Base-by-base conservation (phyloP, 2,888 invertebrate species). In the Bombyx huttoni region DNA sequence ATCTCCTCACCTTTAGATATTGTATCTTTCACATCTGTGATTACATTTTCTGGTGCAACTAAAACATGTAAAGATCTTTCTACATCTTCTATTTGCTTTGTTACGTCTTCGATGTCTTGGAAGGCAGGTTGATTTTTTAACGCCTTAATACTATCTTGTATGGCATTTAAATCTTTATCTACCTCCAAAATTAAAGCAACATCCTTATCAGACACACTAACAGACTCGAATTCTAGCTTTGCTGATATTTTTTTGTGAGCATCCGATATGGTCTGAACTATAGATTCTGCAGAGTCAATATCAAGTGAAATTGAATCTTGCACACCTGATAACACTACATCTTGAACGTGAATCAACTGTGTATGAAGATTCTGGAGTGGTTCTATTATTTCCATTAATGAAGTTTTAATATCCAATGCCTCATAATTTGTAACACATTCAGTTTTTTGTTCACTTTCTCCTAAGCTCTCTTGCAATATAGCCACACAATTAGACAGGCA, bases 401-500 rank as follows among this genome's bases (percentile, higher is more conserved):
- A 65, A 46, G 55, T 58, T 61, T 73, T 77, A 1, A 83, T 40
- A 12, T 40, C 40, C 8, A 40, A 12, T 40, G 40, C 40, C 7
- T 74, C 67, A 60, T 73, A 6, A 6, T 14, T 47, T 14, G 12
- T 47, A 24, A 24, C 10, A 33, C 24, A 35, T 70, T 69, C 54
- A 73, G 53, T 53, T 47, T 53, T 59, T 52, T 56, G 61, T 59
- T 63, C 62, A 2, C 57, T 56, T 52, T 61, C 57, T 24, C 63
- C 52, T 49, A 68, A 49, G 33, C 59, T 62, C 53, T 71, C 63
- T 60, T 72, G 70, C 47, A 86, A 54, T 14, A 81, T 64, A 53
- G 73, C 68, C 7, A 68, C 68, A 60, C 83, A 85, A 57, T 84
- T 81, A 50, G 79, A 71, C 34, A 87, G 58, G 63, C 78, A 82